phyloP scores from a whole-genome alignment of 2,113 vertebrate genomes.

The Trematocara unimaculatum region DNA sequence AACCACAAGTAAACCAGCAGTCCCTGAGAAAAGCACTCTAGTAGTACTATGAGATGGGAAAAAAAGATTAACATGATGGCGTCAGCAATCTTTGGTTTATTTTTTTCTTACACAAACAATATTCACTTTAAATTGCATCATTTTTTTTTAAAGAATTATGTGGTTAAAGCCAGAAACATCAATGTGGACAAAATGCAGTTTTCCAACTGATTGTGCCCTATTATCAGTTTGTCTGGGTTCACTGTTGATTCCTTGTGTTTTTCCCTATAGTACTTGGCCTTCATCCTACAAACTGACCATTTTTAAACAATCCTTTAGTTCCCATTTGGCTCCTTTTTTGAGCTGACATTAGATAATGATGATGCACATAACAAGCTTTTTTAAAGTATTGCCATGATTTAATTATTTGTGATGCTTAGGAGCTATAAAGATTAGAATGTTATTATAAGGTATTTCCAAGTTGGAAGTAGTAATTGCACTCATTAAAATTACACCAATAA shows the following conservation, averaged over 20 bases:
- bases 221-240: neutral
- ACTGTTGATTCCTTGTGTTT: neutral
- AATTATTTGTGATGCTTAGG: neutral
- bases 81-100: neutral
- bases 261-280: neutral
- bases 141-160: neutral
- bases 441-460: neutral
- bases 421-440: neutral
- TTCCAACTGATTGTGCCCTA: neutral
- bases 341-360: neutral
- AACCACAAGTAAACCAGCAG: neutral
- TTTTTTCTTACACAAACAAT: neutral
- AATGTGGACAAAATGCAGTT: neutral
- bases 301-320: neutral
- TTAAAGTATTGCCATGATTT: neutral
- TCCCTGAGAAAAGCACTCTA: neutral
- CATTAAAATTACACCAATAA: neutral
- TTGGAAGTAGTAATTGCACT: neutral
- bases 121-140: neutral
- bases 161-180: neutral
- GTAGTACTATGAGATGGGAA: neutral
- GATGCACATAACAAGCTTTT: neutral
- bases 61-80: neutral
- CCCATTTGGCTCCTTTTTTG: neutral
- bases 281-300: neutral